Evolutionary conservation across 2,888 invertebrate species (phyloP), one percentile per base, ranked within the genome.

Genomic region (Formica aserva): DNA sequence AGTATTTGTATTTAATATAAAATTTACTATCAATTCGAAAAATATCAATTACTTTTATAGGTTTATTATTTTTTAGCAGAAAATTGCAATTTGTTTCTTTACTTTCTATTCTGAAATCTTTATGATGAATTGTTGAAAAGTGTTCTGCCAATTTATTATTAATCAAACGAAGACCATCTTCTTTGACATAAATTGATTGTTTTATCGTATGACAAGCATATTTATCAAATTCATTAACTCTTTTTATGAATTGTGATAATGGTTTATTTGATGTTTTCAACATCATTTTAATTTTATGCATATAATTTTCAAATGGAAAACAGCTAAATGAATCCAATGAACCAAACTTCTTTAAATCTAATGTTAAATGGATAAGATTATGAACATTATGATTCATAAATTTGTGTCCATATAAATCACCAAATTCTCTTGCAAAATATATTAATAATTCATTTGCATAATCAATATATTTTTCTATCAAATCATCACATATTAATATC

Each of bases 241-340:
- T 69, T 69, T 41, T 69, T 45, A 69, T 69, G 9, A 69, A 45
- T 69, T 45, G 69, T 5, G 69, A 69, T 11, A 69, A 69, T 45
- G 69, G 45, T 2, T 67, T 67, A 67, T 69, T 69, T 41, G 22
- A 69, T 22, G 69, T 69, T 60, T 69, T 69, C 3, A 69, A 8
- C 69, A 69, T 69, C 69, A 45, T 69, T 69, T 69, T 69, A 69
- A 69, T 45, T 69, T 22, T 41, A 45, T 69, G 26, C 45, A 69
- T 45, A 45, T 45, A 69, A 45, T 69, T 69, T 45, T 45, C 69
- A 11, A 69, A 69, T 45, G 69, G 13, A 69, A 69, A 69, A 22
- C 26, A 26, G 18, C 48, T 69, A 32, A 69, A 69, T 69, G 13
- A 22, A 69, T 69, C 69, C 26, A 69, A 45, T 52, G 26, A 9